Conservation (phyloP, 2,888 invertebrate species). For the Lucinisca nassula region DNA sequence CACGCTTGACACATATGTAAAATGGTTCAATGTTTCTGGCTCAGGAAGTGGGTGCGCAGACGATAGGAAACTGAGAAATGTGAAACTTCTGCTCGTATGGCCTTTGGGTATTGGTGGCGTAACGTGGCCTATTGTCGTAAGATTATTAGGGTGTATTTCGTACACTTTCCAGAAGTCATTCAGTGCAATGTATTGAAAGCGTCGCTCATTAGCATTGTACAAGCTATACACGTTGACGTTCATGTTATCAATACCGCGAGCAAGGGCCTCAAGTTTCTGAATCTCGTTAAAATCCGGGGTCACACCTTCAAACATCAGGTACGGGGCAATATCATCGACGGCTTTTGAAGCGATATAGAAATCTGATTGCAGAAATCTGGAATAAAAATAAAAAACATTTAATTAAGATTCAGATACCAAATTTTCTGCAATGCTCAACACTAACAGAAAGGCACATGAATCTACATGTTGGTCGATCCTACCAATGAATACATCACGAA, state of each 20-base stretch:
- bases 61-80: slow-evolving; percentile 81
- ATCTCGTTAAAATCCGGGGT: slow-evolving; percentile 77
- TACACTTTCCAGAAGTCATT: slow-evolving; percentile 86
- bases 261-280: slow-evolving; percentile 76
- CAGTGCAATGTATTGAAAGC: slow-evolving; percentile 75
- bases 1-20: slow-evolving; percentile 82
- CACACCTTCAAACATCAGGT: slow-evolving; percentile 81
- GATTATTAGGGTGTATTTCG: slow-evolving; percentile 66
- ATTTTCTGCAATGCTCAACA: too few relatives aligned
- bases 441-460: too few relatives aligned
- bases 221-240: slow-evolving; percentile 83
- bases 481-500: too few relatives aligned
- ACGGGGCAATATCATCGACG: slow-evolving; percentile 79
- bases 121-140: slow-evolving; percentile 46
- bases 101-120: slow-evolving; percentile 59
- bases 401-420: too few relatives aligned
- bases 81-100: slow-evolving; percentile 23
- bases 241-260: slow-evolving; percentile 85
- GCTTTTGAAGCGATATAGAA: slow-evolving; percentile 79
- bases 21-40: slow-evolving; percentile 74
- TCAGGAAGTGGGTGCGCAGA: slow-evolving; percentile 86
- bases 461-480: too few relatives aligned
- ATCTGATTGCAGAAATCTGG: slow-evolving; percentile 76
- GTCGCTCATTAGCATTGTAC: slow-evolving; percentile 35
- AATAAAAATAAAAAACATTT: too few relatives aligned